phyloP scores from a whole-genome alignment of 2,888 invertebrate genomes.

The Bombyx huttoni region DNA sequence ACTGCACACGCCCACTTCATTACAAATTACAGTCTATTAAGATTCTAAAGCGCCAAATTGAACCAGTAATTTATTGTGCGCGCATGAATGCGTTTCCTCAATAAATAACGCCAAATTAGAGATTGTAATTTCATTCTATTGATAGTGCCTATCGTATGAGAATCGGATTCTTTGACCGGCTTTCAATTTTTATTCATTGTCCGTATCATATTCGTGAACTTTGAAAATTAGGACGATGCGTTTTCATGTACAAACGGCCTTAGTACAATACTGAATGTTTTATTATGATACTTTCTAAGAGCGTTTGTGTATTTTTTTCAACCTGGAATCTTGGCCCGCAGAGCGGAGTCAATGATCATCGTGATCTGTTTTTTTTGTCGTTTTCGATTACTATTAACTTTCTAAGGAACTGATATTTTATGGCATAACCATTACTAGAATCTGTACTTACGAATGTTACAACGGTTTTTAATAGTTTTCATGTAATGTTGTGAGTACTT shows the following conservation, averaged over 20 bases:
- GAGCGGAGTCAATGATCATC: slow-evolving; percentile 13
- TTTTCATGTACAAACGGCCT: slow-evolving; percentile 8
- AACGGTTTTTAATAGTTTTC: no score
- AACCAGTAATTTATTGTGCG: slow-evolving; percentile 20
- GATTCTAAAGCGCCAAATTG: slow-evolving; percentile 15
- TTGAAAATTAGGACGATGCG: slow-evolving; percentile 12
- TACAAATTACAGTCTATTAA: slow-evolving; percentile 9
- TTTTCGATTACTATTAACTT: slow-evolving; percentile 1
- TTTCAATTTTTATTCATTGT: slow-evolving; percentile 37
- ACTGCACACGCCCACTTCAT: slow-evolving; percentile 2
- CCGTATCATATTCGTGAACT: slow-evolving; percentile 7
- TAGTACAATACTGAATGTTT: slow-evolving; percentile 8
- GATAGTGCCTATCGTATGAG: slow-evolving; percentile 4
- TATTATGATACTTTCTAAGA: slow-evolving; percentile 25
- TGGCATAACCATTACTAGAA: background rate
- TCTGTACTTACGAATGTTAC: no score
- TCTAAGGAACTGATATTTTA: background rate
- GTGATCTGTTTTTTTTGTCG: slow-evolving; percentile 8
- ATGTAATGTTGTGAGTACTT: no score
- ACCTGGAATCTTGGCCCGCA: slow-evolving; percentile 9
- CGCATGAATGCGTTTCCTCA: slow-evolving; percentile 18
- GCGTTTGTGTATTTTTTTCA: slow-evolving; percentile 17
- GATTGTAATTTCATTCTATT: slow-evolving; percentile 6
- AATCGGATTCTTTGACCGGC: slow-evolving; percentile 19
- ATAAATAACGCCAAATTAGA: slow-evolving; percentile 18